Evolutionary conservation across 2,888 invertebrate species (phyloP), one percentile per base, ranked within the genome.

Genomic region (Lasioglossum malachurum): DNA sequence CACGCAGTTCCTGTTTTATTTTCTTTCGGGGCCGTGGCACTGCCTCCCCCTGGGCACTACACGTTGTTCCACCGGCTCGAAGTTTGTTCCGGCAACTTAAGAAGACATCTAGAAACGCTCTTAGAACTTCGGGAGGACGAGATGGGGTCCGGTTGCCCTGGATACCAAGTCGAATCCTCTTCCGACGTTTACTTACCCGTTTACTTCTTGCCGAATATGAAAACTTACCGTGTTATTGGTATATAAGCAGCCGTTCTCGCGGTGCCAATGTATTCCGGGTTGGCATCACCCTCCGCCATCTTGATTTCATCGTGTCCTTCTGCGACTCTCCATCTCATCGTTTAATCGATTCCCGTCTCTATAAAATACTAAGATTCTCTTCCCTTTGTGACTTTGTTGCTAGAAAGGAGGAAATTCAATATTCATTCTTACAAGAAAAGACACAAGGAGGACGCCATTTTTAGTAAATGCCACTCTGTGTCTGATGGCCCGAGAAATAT

Each of bases 61-160:
- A 91, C 91, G 90, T 92, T 92, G 93, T 93, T 90, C 90, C 86
- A 90, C 91, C 88, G 87, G 84, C 90, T 91, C 91, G 84, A 92
- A 92, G 91, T 93, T 93, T 93, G 92, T 93, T 93, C 90, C 92
- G 89, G 90, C 90, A 92, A 93, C 93, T 93, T 92, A 91, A 90
- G 91, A 90, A 92, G 93, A 91, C 93, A 93, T 93, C 92, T 89
- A 92, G 93, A 93, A 93, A 91, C 91, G 92, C 87, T 92, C 91
- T 90, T 87, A 87, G 87, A 84, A 89, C 88, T 86, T 80, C 77
- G 88, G 88, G 7, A 88, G 88, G 86, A 88, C 81, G 90, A 90
- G 88, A 89, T 93, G 88, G 93, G 92, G 93, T 92, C 92, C 89
- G 92, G 93, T 93, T 93, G 93, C 93, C 93, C 92, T 93, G 93